A percentile compares a stretch with the other conserved stretches of the same genome.
Evolutionary conservation across 2,888 invertebrate genomes (phyloP).

Genomic region (Tanypteryx hageni): DNA sequence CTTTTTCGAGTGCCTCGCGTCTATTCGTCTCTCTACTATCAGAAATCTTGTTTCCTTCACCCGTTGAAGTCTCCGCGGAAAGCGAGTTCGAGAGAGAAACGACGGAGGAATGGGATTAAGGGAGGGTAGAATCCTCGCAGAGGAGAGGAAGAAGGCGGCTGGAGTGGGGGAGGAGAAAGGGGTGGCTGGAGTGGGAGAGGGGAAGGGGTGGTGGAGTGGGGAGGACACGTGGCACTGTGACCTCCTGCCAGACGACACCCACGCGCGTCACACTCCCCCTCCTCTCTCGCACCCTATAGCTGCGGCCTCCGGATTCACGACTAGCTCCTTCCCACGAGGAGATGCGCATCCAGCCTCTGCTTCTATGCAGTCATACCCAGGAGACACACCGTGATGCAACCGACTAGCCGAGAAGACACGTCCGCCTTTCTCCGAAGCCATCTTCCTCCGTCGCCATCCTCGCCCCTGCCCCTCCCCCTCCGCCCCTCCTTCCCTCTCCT

Average conservation of each 20-base stretch:
- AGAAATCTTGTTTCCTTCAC: too few species aligned
- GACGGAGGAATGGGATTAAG: neutral
- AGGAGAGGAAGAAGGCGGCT: neutral
- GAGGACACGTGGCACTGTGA: neutral
- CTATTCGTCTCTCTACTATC: too few species aligned
- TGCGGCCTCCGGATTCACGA: neutral
- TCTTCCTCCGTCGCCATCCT: neutral
- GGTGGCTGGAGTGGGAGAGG: neutral
- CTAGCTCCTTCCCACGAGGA: neutral
- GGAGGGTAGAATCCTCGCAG: neutral
- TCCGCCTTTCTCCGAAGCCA: neutral
- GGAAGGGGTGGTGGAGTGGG: neutral
- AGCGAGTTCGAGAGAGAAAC: too few species aligned
- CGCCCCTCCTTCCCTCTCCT: too few species aligned
- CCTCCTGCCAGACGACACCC: neutral
- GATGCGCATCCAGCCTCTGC: neutral
- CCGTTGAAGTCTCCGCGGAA: too few species aligned
- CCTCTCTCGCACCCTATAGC: neutral
- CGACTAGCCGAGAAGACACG: neutral
- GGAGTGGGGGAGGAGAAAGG: neutral
- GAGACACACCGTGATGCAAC: slow-evolving; percentile 1
- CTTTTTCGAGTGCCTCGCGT: too few species aligned
- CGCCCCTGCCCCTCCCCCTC: neutral
- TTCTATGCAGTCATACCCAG: neutral
- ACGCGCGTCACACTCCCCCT: neutral